Conservation (phyloP, 2,797 vertebrate species). For the Manis crassicaudata region DNA sequence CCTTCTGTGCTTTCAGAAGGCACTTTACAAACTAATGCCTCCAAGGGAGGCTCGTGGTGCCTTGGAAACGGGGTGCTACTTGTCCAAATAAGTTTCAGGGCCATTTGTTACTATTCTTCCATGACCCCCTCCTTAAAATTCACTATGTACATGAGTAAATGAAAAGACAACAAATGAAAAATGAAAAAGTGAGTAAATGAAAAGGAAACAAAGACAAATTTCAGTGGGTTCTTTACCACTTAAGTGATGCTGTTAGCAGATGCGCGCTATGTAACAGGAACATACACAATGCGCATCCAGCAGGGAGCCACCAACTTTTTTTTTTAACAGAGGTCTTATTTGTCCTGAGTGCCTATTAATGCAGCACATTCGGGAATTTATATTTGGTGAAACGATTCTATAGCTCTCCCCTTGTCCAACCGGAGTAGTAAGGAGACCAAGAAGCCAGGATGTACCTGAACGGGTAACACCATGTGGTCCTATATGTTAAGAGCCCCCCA, state of each 20-base stretch:
- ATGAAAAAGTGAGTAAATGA: too few relatives aligned
- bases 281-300: not conserved
- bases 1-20: not conserved
- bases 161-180: too few relatives aligned
- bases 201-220: constrained; percentile 6
- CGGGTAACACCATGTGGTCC: not conserved
- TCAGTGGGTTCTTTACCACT: not conserved
- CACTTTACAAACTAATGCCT: not conserved
- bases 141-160: not conserved
- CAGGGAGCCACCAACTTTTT: not conserved
- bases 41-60: not conserved
- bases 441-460: not conserved
- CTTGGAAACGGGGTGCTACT: not conserved
- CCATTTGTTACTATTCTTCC: not conserved
- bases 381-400: not conserved
- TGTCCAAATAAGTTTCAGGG: not conserved
- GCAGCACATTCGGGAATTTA: not conserved
- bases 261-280: not conserved
- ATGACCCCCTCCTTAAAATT: not conserved
- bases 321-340: not conserved
- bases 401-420: not conserved
- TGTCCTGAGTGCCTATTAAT: not conserved
- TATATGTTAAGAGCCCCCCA: not conserved
- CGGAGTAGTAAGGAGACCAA: constrained; percentile 4
- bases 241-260: not conserved